These are phyloP conservation scores for Sycophaga agraensis DNA, from an alignment of 1,140 invertebrate species.

Conservation along the genomic window DNA sequence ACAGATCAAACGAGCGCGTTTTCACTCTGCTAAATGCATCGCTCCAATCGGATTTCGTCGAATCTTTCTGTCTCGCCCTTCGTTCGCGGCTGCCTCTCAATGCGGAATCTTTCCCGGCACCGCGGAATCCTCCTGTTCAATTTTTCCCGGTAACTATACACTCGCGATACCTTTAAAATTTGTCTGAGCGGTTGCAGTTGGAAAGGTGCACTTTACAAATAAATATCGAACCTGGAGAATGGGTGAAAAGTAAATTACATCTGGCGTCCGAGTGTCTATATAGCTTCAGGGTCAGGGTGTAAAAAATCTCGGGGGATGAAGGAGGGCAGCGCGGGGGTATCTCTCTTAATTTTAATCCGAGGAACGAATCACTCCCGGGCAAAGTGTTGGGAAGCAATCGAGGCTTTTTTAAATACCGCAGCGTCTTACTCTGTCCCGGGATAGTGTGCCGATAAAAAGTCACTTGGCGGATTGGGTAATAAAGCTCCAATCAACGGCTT, in stretches of 20 bases:
- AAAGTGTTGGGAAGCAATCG: constrained; percentile 45
- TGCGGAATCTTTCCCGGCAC: background rate
- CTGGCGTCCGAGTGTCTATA: too few relatives aligned
- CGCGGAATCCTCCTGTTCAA: too few relatives aligned
- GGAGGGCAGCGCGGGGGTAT: background rate
- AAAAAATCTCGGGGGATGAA: too few relatives aligned
- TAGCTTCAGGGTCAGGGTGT: too few relatives aligned
- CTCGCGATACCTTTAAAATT: too few relatives aligned
- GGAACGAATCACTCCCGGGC: constrained; percentile 25
- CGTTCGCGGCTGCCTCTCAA: background rate
- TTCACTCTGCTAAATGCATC: constrained; percentile 11
- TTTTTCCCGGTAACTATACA: too few relatives aligned
- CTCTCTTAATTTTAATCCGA: constrained; percentile 9
- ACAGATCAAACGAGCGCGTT: background rate
- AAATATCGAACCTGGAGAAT: too few relatives aligned
- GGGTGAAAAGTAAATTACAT: too few relatives aligned
- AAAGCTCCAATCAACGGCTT: constrained; percentile 59
- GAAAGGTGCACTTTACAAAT: too few relatives aligned
- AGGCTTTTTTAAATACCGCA: constrained; percentile 50
- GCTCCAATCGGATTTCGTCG: background rate
- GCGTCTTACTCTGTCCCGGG: constrained; percentile 27
- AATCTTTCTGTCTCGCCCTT: background rate
- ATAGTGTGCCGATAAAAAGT: constrained; percentile 53
- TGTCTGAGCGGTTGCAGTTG: too few relatives aligned
- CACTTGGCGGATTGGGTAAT: constrained; percentile 57